Evolutionary conservation across 2,888 invertebrate genomes (phyloP), one percentile per base, ranked within the genome.

Genomic region (Amphiduros pacificus): DNA sequence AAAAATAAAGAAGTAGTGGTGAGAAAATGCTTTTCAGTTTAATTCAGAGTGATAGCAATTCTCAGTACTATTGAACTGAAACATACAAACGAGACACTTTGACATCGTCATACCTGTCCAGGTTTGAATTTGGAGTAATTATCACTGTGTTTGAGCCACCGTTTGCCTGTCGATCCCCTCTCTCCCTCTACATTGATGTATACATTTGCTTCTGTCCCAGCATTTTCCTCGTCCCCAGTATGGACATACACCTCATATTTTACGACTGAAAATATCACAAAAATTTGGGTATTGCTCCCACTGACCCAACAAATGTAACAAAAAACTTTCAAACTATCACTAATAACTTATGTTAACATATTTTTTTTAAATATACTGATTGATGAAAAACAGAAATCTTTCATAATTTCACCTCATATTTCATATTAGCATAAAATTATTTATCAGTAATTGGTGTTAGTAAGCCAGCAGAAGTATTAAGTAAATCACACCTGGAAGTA

Each of bases 161-260:
- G 22, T 48, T 63, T 55, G 9, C 71, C 68, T 9, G 65, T 52
- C 44, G 63, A 63, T 5, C 70, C 71, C 1, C 51, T 40, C 14
- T 51, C 55, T 9, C 71, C 71, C 41, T 55, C 48, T 2, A 71
- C 40, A 0, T 24, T 57, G 20, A 68, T 26, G 55, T 63, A 64
- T 3, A 71, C 68, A 50, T 49, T 64, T n/a, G 70, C 60, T 20
- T 64, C 59, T 1, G 71, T 72, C 22, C 64, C 71, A 11, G 67
- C 69, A 27, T 60, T 61, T 2, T 48, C 27, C 4, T 60, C 68
- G 48, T 71, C 71, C 63, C 71, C 74, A 1, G 78, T 77, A 48
- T 75, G 62, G 27, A 75, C 71, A 48, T 64, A 66, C 17, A 78
- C 66, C 52, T 71, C 65, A 58, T 78, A 77, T 40, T 68, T 64